A percentile compares a stretch with the other conserved stretches of the same genome.
Evolutionary conservation across 2,113 vertebrate genomes (phyloP).

Genomic region (Sturnus vulgaris): DNA sequence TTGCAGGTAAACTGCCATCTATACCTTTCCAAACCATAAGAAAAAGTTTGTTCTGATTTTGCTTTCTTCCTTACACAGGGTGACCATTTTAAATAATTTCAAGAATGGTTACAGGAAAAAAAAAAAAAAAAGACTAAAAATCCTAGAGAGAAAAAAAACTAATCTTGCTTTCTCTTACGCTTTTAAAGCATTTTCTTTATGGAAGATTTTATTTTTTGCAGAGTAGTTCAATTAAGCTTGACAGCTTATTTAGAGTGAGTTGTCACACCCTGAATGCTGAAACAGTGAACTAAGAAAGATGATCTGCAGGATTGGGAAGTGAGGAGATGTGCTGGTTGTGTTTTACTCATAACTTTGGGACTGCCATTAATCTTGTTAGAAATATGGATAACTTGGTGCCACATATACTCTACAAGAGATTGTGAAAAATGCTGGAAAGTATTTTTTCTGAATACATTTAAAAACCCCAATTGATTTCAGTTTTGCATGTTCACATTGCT

Average conservation of each 20-base stretch:
- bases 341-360: background rate
- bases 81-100: background rate
- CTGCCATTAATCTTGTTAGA: background rate
- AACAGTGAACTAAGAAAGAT: background rate
- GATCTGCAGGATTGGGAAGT: background rate
- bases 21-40: conserved; percentile 9
- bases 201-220: background rate
- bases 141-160: background rate
- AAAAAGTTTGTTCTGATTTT: background rate
- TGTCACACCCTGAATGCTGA: background rate
- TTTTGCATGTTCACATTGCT: background rate
- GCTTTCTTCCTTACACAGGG: background rate
- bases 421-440: background rate
- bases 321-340: background rate
- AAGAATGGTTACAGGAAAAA: background rate
- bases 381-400: background rate
- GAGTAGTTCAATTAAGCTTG: background rate
- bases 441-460: background rate
- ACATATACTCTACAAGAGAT: background rate
- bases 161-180: background rate
- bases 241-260: background rate
- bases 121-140: background rate
- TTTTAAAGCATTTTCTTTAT: background rate
- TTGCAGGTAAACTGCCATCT: conserved; percentile 78
- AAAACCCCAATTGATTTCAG: background rate